Evolutionary conservation across 2,113 vertebrate species (phyloP).

Genomic region (Boleophthalmus pectinirostris): DNA sequence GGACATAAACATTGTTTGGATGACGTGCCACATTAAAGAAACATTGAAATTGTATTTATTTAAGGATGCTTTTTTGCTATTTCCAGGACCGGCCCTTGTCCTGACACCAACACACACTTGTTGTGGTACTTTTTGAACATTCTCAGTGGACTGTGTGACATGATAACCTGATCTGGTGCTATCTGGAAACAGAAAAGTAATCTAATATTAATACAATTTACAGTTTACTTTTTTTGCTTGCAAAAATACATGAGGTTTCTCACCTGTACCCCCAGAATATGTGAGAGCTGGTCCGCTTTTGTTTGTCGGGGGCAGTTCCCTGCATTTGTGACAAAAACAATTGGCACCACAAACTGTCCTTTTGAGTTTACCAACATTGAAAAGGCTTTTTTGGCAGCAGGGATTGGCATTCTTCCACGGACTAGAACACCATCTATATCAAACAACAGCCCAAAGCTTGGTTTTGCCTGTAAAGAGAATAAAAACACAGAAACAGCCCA

Average conservation of each 20-base stretch:
- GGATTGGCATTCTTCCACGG: slow-evolving; percentile 85
- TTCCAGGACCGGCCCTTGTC: slow-evolving; percentile 89
- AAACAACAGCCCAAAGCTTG: slow-evolving; percentile 86
- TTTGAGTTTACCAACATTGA: slow-evolving; percentile 83
- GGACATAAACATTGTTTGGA: slow-evolving; percentile 8
- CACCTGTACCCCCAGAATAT: slow-evolving; percentile 86
- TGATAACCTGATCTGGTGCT: slow-evolving; percentile 87
- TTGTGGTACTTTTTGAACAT: slow-evolving; percentile 89
- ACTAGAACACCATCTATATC: slow-evolving; percentile 90
- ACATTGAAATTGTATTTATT: neutral
- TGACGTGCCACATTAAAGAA: neutral
- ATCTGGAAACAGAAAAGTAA: slow-evolving; percentile 71
- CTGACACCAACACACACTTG: slow-evolving; percentile 89
- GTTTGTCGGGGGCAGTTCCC: slow-evolving; percentile 88
- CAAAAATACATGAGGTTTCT: slow-evolving; percentile 44
- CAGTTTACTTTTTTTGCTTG: neutral
- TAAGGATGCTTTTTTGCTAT: slow-evolving; percentile 88
- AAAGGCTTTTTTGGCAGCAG: slow-evolving; percentile 84
- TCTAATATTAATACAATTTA: too few relatives aligned
- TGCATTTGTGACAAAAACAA: slow-evolving; percentile 93
- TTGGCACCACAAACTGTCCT: slow-evolving; percentile 86
- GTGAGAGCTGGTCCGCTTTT: slow-evolving; percentile 88
- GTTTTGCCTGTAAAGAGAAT: slow-evolving; percentile 63
- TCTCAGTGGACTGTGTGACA: slow-evolving; percentile 91
- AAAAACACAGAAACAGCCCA: neutral